Evolutionary conservation across 2,888 invertebrate genomes (phyloP).

Genomic region (Pammene fasciana): DNA sequence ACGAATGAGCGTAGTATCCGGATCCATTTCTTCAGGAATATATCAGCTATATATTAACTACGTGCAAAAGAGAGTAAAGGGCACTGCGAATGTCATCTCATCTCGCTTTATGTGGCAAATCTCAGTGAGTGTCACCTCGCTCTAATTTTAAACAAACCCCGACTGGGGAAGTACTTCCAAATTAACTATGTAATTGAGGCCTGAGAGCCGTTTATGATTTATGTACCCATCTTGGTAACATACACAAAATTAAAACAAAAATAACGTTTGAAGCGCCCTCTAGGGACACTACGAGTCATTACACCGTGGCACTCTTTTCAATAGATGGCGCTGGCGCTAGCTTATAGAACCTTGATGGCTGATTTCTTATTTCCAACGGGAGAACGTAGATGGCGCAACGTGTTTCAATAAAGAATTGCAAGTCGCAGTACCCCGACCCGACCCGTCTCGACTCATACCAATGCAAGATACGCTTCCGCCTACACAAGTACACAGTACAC

Average conservation of each 20-base stretch:
- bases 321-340: constrained; percentile 3
- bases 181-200: too few relatives aligned
- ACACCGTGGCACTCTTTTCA: not conserved
- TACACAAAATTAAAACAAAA: not conserved
- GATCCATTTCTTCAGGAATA: too few relatives aligned
- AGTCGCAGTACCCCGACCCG: constrained; percentile 12
- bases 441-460: constrained; percentile 23
- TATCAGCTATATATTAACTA: too few relatives aligned
- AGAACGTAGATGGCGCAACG: constrained; percentile 27
- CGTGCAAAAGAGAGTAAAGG: too few relatives aligned
- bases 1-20: too few relatives aligned
- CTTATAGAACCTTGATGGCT: not conserved
- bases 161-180: too few relatives aligned
- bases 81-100: too few relatives aligned
- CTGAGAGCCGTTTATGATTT: too few relatives aligned
- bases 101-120: too few relatives aligned
- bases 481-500: constrained; percentile 3
- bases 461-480: constrained; percentile 37
- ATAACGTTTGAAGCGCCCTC: constrained; percentile 18
- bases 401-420: constrained; percentile 8
- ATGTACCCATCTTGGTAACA: too few relatives aligned
- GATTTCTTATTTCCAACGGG: not conserved
- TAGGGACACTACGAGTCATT: not conserved
- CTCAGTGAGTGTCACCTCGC: too few relatives aligned
- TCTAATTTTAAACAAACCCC: too few relatives aligned